Evolutionary conservation across 2,888 invertebrate species (phyloP), one percentile per base, ranked within the genome.

Genomic region (Macrophya annulata): DNA sequence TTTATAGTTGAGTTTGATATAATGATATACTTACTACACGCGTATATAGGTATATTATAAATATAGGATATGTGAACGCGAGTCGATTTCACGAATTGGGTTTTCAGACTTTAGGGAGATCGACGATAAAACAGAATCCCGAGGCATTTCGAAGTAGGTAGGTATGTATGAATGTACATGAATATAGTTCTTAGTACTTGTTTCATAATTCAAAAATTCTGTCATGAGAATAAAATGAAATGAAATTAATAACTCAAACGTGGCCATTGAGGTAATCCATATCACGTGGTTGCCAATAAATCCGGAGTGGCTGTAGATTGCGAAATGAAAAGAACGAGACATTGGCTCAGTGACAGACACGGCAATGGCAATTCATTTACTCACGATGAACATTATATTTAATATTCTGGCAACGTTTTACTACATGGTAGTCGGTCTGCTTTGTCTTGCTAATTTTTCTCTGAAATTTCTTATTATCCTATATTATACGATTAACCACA

Each of bases 331-430:
- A 88, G 87, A 86, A 87, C 89, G 86, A 86, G 86, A 87, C 86
- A 91, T 90, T 89, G 90, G 90, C 90, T 88, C 87, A 88, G 87
- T 89, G 90, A 90, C 91, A 90, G 90, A 88, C 89, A 88, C 86
- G 88, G 87, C 86, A 86, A 87, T 87, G 87, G 88, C 89, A 89
- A 91, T 91, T 90, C 89, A 90, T 90, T 90, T 74, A 88, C 89
- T 87, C 62, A 65, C 89, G 90, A 89, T 91, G 89, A 91, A 91
- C 89, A 86, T 88, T 87, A 86, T 89, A 90, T 91, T 91, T 91
- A 90, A 91, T 90, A 92, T 92, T 91, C 92, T 87, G 89, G 89
- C 89, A 86, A 87, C 90, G 89, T 90, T 88, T 48, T 51, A 37
- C 83, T 83, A 71, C 45, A 71, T 68, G 68, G 9, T 51, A 40